Conservation (phyloP, 2,797 vertebrate species). For the Coregonus sp. region DNA sequence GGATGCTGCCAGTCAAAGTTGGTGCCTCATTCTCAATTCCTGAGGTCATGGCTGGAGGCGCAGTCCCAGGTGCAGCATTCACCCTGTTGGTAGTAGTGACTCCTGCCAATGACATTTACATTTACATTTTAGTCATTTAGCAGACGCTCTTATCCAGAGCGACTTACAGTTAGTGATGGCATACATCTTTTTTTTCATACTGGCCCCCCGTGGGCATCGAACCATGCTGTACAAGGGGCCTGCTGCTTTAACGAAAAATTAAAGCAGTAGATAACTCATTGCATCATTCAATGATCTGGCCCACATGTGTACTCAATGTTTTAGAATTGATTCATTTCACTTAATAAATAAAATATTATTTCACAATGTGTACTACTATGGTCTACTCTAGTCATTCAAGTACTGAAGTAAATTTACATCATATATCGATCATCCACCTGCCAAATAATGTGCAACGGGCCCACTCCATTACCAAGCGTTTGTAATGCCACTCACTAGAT, state of each 20-base stretch:
- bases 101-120: slow-evolving; percentile 45
- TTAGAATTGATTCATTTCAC: too few relatives aligned
- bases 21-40: slow-evolving; percentile 86
- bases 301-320: neutral
- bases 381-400: neutral
- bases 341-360: too few relatives aligned
- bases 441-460: neutral
- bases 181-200: too few relatives aligned
- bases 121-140: too few relatives aligned
- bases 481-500: neutral
- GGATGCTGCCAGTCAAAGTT: slow-evolving; percentile 81
- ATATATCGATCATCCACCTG: neutral
- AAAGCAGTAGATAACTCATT: neutral
- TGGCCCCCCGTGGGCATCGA: too few relatives aligned
- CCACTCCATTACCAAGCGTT: neutral
- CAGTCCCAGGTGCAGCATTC: slow-evolving; percentile 67
- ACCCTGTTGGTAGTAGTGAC: slow-evolving; percentile 76
- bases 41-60: slow-evolving; percentile 84
- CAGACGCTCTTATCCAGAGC: too few relatives aligned
- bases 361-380: neutral
- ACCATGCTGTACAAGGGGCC: too few relatives aligned
- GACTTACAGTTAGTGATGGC: too few relatives aligned
- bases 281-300: neutral
- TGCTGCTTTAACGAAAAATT: neutral
- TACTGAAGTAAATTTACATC: neutral